Conservation (phyloP, 2,888 invertebrate genomes). For the Troides aeacus region DNA sequence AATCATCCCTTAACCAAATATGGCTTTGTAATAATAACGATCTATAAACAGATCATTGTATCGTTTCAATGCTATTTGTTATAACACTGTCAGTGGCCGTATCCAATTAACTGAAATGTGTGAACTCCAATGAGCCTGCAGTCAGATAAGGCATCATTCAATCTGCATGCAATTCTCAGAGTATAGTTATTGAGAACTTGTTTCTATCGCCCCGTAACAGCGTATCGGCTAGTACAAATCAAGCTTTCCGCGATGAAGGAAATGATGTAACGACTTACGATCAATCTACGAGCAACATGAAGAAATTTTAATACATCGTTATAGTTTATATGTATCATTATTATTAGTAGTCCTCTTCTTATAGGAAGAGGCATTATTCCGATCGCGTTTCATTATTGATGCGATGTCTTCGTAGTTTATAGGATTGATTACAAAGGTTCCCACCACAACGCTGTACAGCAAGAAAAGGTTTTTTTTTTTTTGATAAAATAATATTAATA, state of each 20-base stretch:
- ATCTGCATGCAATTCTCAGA: constrained; percentile 26
- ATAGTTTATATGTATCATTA: constrained; percentile 1
- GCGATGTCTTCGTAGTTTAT: too few species aligned
- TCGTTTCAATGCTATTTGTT: constrained; percentile 12
- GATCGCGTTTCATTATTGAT: not conserved
- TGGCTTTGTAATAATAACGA: not conserved
- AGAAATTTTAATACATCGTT: constrained; percentile 15
- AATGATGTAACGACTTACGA: constrained; percentile 19
- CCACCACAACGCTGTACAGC: too few species aligned
- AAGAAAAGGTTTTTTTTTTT: too few species aligned
- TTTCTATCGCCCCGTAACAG: constrained; percentile 14
- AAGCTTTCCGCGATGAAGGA: constrained; percentile 20
- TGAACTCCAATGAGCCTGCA: constrained; percentile 22
- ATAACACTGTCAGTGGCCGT: constrained; percentile 9
- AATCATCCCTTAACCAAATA: not conserved
- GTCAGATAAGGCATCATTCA: constrained; percentile 28
- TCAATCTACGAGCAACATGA: not conserved
- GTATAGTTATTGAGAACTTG: constrained; percentile 24
- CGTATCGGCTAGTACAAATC: constrained; percentile 19
- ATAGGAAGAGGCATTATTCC: not conserved
- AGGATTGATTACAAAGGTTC: too few species aligned
- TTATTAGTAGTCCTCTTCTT: constrained; percentile 10
- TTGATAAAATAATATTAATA: too few species aligned
- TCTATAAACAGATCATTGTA: constrained; percentile 10
- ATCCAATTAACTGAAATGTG: constrained; percentile 27